Base-by-base conservation (phyloP, 2,888 invertebrate genomes). In the Gortyna flavago region DNA sequence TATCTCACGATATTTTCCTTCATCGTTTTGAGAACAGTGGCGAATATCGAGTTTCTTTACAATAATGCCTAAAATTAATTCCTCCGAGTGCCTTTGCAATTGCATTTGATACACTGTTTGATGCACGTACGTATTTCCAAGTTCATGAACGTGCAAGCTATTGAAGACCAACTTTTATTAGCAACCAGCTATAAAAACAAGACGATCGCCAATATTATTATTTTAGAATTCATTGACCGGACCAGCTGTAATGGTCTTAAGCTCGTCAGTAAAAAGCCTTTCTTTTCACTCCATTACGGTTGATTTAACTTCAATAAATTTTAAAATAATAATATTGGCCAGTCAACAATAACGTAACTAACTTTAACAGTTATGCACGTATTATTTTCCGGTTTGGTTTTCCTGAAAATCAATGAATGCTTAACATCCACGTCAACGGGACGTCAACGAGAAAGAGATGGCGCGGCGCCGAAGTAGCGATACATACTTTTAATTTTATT, bases 141-240 rank as follows among this genome's bases (percentile, higher is more conserved):
- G 83, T 85, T 83, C 78, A 83, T 48, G 73, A 48, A n/a, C 78
- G 61, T 65, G 32, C 77, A 54, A 69, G 35, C 32, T 61, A 57
- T 51, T 65, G 35, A 65, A 51, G 4, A 71, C 13, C 51, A 32
- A 29, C 29, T 18, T 70, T 62, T 54, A 61, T 35, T 21, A 35
- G n/a, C 25, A 35, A 41, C 21, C 32, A 57, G 61, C 38, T 51
- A 29, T 68, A 25, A 65, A 75, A 21, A 57, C 32, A 21, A 62
- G 2, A 11, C 11, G 38, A 38, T 21, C 21, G 16, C n/a, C n/a
- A n/a, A n/a, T n/a, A n/a, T n/a, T n/a, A n/a, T n/a, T n/a, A n/a
- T n/a, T n/a, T n/a, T n/a, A n/a, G n/a, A n/a, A n/a, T n/a, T n/a
- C n/a, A n/a, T n/a, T n/a, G n/a, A n/a, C n/a, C n/a, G n/a, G n/a